Evolutionary conservation across 2,113 vertebrate genomes (phyloP), one percentile per base, ranked within the genome.

Genomic region (Spizaetus ornatus): DNA sequence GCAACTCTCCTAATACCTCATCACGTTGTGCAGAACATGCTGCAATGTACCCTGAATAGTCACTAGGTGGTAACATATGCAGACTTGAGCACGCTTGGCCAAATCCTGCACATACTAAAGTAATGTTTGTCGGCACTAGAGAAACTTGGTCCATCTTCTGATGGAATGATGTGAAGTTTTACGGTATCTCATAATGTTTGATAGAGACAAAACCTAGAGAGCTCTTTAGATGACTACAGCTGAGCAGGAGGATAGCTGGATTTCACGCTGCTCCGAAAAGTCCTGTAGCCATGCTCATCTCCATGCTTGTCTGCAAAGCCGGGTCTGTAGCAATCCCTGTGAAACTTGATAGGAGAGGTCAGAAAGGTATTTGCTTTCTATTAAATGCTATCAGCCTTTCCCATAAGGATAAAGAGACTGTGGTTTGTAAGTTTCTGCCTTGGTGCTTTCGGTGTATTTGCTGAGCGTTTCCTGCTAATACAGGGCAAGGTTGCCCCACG

Each of bases 1-100:
- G 79, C 76, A 85, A 73, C 62, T 76, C 82, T 93, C 72, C 90
- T 92, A 86, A 88, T 93, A 94, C 38, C 87, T 90, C 72, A 90
- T 86, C 23, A 65, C 34, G 13, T 76, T 92, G 80, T 77, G 92
- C 65, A 97, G 52, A 86, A 87, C 36, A 11, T 50, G 50, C 91
- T 92, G 84, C 59, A 77, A 71, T 70, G 81, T 74, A 69, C 86
- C 40, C 81, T 82, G 84, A 90, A 63, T 19, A 89, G 82, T 95
- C 87, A 86, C 87, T 96, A 95, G 93, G 53, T 91, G 93, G 90
- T 95, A 91, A 95, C 40, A 40, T 19, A 47, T 11, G 32, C 78
- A 94, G 94, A 76, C 42, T 34, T 42, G 27, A 73, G 62, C 32
- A 16, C 2, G 31, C 66, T 58, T 85, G 73, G 45, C 65, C 81